Conservation (phyloP, 2,113 vertebrate genomes). For the Heptranchias perlo region DNA sequence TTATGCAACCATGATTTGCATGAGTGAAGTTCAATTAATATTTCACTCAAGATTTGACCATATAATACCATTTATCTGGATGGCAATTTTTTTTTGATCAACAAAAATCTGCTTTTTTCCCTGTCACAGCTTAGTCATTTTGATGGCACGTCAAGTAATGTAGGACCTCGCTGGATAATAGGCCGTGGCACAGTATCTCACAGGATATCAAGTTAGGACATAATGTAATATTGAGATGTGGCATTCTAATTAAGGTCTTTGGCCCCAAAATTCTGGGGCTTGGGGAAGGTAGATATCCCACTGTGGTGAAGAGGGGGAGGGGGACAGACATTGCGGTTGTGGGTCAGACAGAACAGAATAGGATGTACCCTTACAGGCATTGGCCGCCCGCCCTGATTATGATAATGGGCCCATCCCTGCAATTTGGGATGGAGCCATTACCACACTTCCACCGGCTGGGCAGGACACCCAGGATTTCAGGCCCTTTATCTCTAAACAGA, state of each 20-base stretch:
- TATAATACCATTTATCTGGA: not conserved
- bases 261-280: not conserved
- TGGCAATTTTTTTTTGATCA: not conserved
- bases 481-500: not conserved
- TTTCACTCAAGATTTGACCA: not conserved
- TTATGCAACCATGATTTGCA: not conserved
- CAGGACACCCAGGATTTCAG: not conserved
- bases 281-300: too few species aligned
- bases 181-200: not conserved
- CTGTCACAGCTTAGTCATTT: not conserved
- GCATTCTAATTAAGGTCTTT: not conserved
- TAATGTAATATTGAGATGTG: not conserved
- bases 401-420: not conserved
- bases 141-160: not conserved
- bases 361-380: too few species aligned
- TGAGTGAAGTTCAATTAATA: not conserved
- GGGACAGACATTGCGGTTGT: too few species aligned
- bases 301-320: too few species aligned
- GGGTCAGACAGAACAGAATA: too few species aligned
- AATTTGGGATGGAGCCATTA: not conserved
- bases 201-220: not conserved
- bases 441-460: not conserved
- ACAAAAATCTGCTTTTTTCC: not conserved
- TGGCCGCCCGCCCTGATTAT: not conserved
- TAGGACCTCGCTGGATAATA: not conserved